phyloP scores from a whole-genome alignment of 1,140 invertebrate genomes.

The Drosophila repleta region DNA sequence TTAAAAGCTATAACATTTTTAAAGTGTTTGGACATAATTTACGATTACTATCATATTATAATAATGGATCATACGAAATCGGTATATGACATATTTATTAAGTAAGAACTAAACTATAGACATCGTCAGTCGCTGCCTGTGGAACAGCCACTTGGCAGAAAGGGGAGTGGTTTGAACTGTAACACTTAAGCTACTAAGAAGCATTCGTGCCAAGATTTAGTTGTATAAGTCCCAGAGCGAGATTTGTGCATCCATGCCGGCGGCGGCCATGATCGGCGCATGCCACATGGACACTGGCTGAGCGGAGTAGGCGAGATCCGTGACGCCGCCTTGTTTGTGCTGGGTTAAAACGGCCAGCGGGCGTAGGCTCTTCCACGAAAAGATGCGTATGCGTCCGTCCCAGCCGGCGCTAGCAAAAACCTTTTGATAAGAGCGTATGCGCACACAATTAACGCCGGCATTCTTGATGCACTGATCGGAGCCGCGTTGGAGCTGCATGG shows the following conservation, averaged over 20 bases:
- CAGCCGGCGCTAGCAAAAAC: constrained; percentile 90
- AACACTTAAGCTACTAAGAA: constrained; percentile 36
- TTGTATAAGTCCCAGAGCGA: constrained; percentile 91
- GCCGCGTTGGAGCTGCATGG: constrained; percentile 86
- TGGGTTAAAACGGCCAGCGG: constrained; percentile 90
- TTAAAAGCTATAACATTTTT: no score
- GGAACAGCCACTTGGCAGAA: not conserved
- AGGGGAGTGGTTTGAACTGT: constrained; percentile 16
- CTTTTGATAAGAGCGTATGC: constrained; percentile 89
- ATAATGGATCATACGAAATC: no score
- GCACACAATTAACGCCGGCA: constrained; percentile 89
- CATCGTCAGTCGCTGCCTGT: constrained; percentile 28
- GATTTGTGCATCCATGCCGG: constrained; percentile 88
- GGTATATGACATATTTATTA: constrained; percentile 2
- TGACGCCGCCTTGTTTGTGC: constrained; percentile 87
- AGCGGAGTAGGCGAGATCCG: constrained; percentile 88
- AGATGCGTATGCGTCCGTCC: constrained; percentile 91
- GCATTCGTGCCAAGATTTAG: constrained; percentile 48
- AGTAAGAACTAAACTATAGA: constrained; percentile 3
- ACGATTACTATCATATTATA: no score
- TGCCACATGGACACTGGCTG: constrained; percentile 87
- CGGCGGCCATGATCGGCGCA: constrained; percentile 89
- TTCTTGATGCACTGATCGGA: constrained; percentile 88
- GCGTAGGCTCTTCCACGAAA: constrained; percentile 90
- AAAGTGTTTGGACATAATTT: no score